Evolutionary conservation across 2,888 invertebrate species (phyloP), one percentile per base, ranked within the genome.

Genomic region (Saturnia pavonia): DNA sequence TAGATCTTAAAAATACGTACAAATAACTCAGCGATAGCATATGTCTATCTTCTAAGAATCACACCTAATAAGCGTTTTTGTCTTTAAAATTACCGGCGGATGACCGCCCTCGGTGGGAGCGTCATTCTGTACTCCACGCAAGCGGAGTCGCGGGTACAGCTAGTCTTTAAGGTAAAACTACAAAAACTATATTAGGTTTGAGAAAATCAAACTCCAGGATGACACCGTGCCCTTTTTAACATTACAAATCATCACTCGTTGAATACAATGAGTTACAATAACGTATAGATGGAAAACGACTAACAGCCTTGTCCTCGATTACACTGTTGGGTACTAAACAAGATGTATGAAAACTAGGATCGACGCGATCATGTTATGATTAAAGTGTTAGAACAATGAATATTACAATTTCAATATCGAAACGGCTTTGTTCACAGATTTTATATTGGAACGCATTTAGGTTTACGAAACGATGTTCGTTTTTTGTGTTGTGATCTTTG

Each of bases 261-360:
- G 19, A 25, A 27, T 51, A 70, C 70, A 70, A 70, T 54, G 54
- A 70, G 42, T 25, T 51, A 70, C 70, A 34, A 63, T 71, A 65
- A 48, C 51, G 67, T 51, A 51, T 69, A 69, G 67, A 25, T 70
- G 69, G 69, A 70, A 70, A 69, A 72, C 69, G 40, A 3, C 25
- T 14, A n/a, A 43, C 69, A 70, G 51, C 72, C 72, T 72, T 72
- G 72, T 67, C 67, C 72, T 68, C 71, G 65, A 70, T 71, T 71
- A 71, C 68, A 70, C 67, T 70, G 70, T 70, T 70, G 67, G 66
- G 42, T 54, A 70, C 70, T 70, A 45, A 68, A 71, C 68, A 68
- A 71, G 71, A 71, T 54, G 71, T 71, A 70, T 70, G 67, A 67
- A 67, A 68, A 60, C 34, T 70, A 34, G 71, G 63, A 68, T 65